These are phyloP conservation scores for Rhagonycha lutea DNA, from an alignment of 2,888 invertebrate species.

Conservation along the genomic window DNA sequence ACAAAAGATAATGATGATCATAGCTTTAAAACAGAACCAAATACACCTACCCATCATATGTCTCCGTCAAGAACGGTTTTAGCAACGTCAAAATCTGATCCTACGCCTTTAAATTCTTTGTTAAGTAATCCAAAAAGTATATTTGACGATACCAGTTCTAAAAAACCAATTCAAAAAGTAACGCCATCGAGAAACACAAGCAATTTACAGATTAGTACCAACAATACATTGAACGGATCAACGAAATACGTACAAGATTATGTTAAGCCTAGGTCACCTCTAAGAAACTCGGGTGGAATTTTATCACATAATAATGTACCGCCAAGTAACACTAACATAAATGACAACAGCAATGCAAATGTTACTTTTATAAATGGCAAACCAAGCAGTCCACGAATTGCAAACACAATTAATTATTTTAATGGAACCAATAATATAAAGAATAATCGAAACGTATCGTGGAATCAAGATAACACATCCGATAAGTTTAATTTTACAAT, in stretches of 20 bases:
- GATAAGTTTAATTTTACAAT: constrained; percentile 89
- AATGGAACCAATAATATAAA: constrained; percentile 59
- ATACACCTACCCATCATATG: constrained; percentile 58
- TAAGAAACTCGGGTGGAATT: constrained; percentile 64
- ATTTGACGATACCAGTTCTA: constrained; percentile 59
- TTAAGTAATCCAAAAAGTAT: constrained; percentile 61
- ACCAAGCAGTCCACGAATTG: constrained; percentile 55
- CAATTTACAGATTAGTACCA: constrained; percentile 17
- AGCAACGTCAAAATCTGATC: constrained; percentile 57
- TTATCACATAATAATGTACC: constrained; percentile 63
- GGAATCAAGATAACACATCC: constrained; percentile 72
- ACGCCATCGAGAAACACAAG: constrained; percentile 70
- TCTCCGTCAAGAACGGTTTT: constrained; percentile 51
- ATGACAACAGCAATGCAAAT: constrained; percentile 53
- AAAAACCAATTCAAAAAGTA: constrained; percentile 79
- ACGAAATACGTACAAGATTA: constrained; percentile 51
- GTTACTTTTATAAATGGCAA: constrained; percentile 49
- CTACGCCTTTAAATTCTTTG: constrained; percentile 55
- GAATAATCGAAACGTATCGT: constrained; percentile 62
- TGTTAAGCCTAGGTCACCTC: constrained; percentile 69
- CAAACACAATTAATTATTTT: constrained; percentile 63
- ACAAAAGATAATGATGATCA: constrained; percentile 66
- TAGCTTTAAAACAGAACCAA: constrained; percentile 59
- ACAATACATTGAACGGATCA: constrained; percentile 56
- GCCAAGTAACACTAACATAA: constrained; percentile 52